phyloP scores from a whole-genome alignment of 2,797 vertebrate genomes.

The Tangara arthus region DNA sequence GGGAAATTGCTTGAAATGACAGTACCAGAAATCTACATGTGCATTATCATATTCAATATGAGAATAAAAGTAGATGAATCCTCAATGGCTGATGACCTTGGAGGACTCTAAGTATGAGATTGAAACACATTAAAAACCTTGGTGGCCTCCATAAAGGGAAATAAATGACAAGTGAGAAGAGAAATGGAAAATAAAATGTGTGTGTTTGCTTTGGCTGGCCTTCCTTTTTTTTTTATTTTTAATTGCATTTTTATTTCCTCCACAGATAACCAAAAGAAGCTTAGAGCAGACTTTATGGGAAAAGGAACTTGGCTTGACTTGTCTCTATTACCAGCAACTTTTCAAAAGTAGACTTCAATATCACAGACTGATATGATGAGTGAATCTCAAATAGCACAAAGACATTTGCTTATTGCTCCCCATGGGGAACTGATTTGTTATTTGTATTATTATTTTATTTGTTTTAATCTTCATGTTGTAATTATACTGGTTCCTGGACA shows the following conservation, averaged over 20 bases:
- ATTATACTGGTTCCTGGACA: background rate
- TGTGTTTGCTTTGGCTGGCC: background rate
- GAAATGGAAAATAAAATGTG: conserved; percentile 4
- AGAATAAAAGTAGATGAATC: background rate
- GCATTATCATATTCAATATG: background rate
- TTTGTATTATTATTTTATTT: background rate
- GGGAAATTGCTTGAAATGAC: background rate
- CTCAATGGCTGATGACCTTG: background rate
- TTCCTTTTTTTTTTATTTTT: background rate
- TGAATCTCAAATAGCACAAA: background rate
- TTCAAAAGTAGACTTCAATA: conserved; percentile 7
- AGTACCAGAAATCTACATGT: background rate
- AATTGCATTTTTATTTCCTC: conserved; percentile 21
- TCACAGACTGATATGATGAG: background rate
- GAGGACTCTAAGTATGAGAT: background rate
- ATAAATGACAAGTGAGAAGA: conserved; percentile 15
- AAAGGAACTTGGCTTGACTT: background rate
- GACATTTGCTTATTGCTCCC: conserved; percentile 7
- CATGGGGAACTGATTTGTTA: background rate
- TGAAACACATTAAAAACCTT: conserved; percentile 12
- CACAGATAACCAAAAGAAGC: background rate
- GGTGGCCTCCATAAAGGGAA: background rate
- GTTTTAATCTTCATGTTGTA: background rate
- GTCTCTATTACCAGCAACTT: conserved; percentile 1
- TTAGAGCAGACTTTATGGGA: conserved; percentile 2